Evolutionary conservation across 2,797 vertebrate genomes (phyloP).

Genomic region (Pantherophis vulpinus): DNA sequence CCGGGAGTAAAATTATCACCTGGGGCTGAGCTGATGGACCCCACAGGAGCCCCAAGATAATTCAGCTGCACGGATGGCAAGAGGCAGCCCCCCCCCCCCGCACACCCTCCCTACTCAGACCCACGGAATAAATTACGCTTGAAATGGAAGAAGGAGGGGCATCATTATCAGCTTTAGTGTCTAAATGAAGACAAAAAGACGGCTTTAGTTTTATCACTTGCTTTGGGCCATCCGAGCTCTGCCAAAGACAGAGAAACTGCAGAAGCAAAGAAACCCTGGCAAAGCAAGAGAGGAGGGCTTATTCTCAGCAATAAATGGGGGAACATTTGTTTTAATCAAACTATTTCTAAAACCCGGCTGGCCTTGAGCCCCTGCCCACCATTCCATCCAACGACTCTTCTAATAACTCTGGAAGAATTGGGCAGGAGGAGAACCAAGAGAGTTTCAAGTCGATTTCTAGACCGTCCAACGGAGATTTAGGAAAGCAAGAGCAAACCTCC

Average conservation of each 20-base stretch:
- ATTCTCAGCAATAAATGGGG: background rate
- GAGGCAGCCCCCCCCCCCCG: slow-evolving; percentile 26
- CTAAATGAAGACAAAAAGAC: slow-evolving; percentile 15
- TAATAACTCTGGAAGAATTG: background rate
- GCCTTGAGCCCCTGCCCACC: background rate
- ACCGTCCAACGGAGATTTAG: background rate
- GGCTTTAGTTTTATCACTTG: background rate
- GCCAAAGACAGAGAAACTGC: slow-evolving; percentile 17
- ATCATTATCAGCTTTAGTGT: slow-evolving; percentile 27
- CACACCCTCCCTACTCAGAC: slow-evolving; percentile 5
- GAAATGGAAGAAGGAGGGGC: slow-evolving; percentile 22
- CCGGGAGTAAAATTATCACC: background rate
- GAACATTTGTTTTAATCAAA: slow-evolving; percentile 29
- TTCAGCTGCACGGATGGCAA: slow-evolving; percentile 37
- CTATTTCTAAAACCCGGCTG: background rate
- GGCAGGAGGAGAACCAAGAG: too few relatives aligned
- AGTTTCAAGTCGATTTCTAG: background rate
- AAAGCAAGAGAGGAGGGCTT: background rate
- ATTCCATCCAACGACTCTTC: background rate
- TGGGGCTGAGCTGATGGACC: background rate
- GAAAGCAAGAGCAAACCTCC: background rate
- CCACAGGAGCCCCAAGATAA: slow-evolving; percentile 28
- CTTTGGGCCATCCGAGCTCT: slow-evolving; percentile 13
- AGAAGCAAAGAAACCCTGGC: background rate
- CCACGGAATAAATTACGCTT: slow-evolving; percentile 32